Conservation (phyloP, 2,888 invertebrate species). For the Epistrophe grossulariae region DNA sequence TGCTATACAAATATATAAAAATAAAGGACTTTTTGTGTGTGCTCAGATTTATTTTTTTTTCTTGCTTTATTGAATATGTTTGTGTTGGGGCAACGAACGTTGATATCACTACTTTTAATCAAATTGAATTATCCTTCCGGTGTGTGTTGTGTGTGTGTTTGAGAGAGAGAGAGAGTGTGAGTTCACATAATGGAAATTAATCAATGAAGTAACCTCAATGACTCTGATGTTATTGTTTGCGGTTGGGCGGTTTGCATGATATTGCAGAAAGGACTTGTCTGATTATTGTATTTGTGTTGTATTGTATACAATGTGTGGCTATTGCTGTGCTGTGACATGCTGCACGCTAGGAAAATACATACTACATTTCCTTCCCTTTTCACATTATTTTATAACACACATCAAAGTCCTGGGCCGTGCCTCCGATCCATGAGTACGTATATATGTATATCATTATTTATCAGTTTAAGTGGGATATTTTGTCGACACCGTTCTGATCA, state of each 20-base stretch:
- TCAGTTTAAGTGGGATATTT: constrained; percentile 71
- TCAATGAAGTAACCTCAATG: constrained; percentile 54
- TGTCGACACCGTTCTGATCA: constrained; percentile 63
- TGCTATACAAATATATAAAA: constrained; percentile 3
- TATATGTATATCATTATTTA: constrained; percentile 49
- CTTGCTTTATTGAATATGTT: constrained; percentile 44
- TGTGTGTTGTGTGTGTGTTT: background rate
- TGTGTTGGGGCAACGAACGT: background rate
- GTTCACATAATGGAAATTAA: constrained; percentile 67
- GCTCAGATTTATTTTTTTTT: constrained; percentile 26
- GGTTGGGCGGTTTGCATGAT: constrained; percentile 54
- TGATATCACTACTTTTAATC: constrained; percentile 65
- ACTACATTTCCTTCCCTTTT: constrained; percentile 33
- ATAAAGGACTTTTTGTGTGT: constrained; percentile 22
- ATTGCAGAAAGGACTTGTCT: constrained; percentile 43
- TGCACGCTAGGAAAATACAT: constrained; percentile 63
- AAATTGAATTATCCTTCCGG: constrained; percentile 68
- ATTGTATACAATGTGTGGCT: constrained; percentile 30
- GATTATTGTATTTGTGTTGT: constrained; percentile 54
- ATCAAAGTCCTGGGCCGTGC: background rate
- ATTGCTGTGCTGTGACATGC: constrained; percentile 54
- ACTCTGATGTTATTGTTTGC: constrained; percentile 30
- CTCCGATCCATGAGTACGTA: background rate
- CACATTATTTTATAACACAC: constrained; percentile 12
- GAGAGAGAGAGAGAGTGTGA: background rate